These are phyloP conservation scores for Emmelina monodactyla DNA, from an alignment of 2,888 invertebrate species.

Conservation along the genomic window DNA sequence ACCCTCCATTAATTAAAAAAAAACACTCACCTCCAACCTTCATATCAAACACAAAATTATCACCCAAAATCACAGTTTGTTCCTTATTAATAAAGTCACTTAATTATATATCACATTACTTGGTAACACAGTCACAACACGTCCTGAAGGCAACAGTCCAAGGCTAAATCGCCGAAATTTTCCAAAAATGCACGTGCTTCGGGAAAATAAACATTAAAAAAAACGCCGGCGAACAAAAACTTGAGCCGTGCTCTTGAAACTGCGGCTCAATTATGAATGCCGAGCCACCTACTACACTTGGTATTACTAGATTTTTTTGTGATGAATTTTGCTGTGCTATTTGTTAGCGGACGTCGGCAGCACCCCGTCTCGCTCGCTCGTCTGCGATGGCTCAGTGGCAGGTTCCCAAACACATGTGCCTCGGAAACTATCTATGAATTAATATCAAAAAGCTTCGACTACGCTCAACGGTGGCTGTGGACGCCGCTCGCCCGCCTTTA, in stretches of 20 bases:
- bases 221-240: conserved; percentile 42
- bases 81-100: conserved; percentile 59
- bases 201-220: conserved; percentile 57
- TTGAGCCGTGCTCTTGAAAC: conserved; percentile 58
- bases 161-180: conserved; percentile 49
- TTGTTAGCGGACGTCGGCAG: conserved; percentile 53
- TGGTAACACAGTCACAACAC: conserved; percentile 65
- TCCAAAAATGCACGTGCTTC: conserved; percentile 55
- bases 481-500: conserved; percentile 59
- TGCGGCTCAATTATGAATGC: conserved; percentile 63
- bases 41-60: conserved; percentile 59
- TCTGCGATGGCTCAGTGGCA: conserved; percentile 33
- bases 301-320: conserved; percentile 60
- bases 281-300: conserved; percentile 59
- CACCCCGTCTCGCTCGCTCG: conserved; percentile 53
- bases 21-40: conserved; percentile 31
- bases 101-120: conserved; percentile 57
- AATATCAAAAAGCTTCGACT: too few species aligned
- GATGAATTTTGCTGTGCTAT: conserved; percentile 59
- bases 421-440: conserved; percentile 23
- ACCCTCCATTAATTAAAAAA: conserved; percentile 31
- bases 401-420: conserved; percentile 45
- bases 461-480: too few species aligned
- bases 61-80: conserved; percentile 65
- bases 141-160: conserved; percentile 60